phyloP scores from a whole-genome alignment of 2,113 vertebrate species.

The Sula dactylatra region DNA sequence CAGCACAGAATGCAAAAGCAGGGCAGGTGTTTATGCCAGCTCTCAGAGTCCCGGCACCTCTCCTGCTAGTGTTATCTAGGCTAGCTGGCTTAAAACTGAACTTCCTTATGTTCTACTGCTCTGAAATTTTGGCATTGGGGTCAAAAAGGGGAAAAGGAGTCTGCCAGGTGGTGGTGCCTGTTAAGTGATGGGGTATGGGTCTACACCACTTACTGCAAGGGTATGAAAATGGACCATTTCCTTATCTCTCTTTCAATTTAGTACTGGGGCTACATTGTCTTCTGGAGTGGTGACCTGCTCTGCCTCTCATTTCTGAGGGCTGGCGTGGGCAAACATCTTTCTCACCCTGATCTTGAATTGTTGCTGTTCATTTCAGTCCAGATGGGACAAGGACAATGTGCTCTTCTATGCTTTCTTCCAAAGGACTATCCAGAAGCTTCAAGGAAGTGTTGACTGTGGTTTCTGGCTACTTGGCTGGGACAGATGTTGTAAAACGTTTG shows the following conservation, averaged over 20 bases:
- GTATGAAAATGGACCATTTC: not conserved
- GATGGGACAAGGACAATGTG: not conserved
- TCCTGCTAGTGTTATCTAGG: not conserved
- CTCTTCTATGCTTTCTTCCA: not conserved
- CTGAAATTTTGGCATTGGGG: not conserved
- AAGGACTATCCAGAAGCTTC: not conserved
- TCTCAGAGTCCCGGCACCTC: not conserved
- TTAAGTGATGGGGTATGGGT: not conserved
- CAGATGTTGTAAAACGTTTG: not conserved
- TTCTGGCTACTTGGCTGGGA: not conserved
- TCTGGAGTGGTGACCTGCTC: not conserved
- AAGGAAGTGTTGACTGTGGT: not conserved
- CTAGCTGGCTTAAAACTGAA: not conserved
- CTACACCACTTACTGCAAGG: not conserved
- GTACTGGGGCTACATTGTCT: not conserved
- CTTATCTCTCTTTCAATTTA: not conserved
- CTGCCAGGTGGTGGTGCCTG: not conserved
- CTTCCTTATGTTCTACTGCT: not conserved
- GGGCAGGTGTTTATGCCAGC: not conserved
- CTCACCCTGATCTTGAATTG: not conserved
- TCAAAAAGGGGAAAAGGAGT: not conserved
- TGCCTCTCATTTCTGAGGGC: not conserved
- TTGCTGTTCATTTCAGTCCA: not conserved
- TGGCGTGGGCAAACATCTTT: not conserved
- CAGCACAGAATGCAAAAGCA: not conserved